Evolutionary conservation across 2,113 vertebrate genomes (phyloP).

Genomic region (Seriola rivoliana): DNA sequence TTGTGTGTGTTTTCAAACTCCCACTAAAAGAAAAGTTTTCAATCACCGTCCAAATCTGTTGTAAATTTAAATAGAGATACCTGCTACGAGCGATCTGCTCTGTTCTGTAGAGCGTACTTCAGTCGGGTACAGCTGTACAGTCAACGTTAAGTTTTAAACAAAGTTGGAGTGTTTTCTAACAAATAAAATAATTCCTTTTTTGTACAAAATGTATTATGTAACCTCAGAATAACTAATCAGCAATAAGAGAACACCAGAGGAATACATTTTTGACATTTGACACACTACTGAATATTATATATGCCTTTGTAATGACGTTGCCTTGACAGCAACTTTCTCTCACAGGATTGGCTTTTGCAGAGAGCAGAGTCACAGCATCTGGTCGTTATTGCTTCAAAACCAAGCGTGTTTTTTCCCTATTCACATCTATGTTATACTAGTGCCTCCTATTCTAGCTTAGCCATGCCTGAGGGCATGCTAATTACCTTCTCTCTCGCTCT

Average conservation of each 20-base stretch:
- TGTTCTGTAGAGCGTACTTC: not conserved
- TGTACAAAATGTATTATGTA: not conserved
- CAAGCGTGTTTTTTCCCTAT: conserved; percentile 64
- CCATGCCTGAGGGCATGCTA: conserved; percentile 95
- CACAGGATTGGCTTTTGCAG: conserved; percentile 88
- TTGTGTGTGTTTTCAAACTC: conserved; percentile 67
- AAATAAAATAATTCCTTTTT: not conserved
- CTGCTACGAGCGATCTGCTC: not conserved
- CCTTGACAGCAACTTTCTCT: conserved; percentile 32
- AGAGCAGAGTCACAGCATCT: conserved; percentile 86
- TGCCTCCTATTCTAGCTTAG: conserved; percentile 76
- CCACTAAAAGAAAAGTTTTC: conserved; percentile 34
- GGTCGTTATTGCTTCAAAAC: conserved; percentile 63
- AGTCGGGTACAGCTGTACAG: not conserved
- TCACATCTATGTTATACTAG: conserved; percentile 63
- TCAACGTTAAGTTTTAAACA: not conserved
- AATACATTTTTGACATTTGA: conserved; percentile 28
- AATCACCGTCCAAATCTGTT: conserved; percentile 13
- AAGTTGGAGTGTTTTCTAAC: not conserved
- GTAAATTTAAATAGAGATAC: not conserved
- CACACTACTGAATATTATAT: not conserved
- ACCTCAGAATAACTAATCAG: conserved; percentile 2
- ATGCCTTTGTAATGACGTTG: conserved; percentile 37
- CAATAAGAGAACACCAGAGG: conserved; percentile 1
- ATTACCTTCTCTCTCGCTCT: conserved; percentile 89